These are phyloP conservation scores for Raillietiella orientalis DNA, from an alignment of 2,888 invertebrate genomes.

Conservation along the genomic window DNA sequence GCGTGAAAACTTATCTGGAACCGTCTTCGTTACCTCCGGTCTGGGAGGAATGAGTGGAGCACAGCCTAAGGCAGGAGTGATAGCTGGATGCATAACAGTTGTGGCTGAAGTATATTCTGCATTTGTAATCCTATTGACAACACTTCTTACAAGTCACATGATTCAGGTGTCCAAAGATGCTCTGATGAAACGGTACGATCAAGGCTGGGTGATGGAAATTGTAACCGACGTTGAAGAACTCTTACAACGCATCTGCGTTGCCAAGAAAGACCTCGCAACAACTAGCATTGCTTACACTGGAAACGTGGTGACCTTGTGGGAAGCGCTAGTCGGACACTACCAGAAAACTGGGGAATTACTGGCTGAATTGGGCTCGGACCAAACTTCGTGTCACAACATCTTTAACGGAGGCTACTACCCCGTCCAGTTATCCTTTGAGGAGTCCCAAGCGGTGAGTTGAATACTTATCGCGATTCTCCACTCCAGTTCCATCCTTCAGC, in stretches of 20 bases:
- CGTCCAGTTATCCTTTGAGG: slow-evolving; percentile 16
- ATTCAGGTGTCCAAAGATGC: slow-evolving; percentile 16
- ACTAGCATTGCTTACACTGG: slow-evolving; percentile 23
- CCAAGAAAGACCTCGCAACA: slow-evolving; percentile 9
- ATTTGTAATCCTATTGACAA: no score
- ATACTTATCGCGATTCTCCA: background rate
- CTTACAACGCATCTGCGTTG: slow-evolving; percentile 12
- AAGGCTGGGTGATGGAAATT: slow-evolving; percentile 23
- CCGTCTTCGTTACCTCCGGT: slow-evolving; percentile 22
- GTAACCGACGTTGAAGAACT: slow-evolving; percentile 15
- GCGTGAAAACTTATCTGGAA: slow-evolving; percentile 16
- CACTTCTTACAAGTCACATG: no score
- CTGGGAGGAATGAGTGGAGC: slow-evolving; percentile 27
- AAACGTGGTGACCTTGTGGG: slow-evolving; percentile 17
- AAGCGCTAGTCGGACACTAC: slow-evolving; percentile 17
- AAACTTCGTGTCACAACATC: slow-evolving; percentile 25
- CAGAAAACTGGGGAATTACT: slow-evolving; percentile 18
- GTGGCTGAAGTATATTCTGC: slow-evolving; percentile 19
- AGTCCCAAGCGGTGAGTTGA: slow-evolving; percentile 12
- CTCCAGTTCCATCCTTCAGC: slow-evolving; percentile 5
- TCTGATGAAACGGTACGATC: slow-evolving; percentile 18
- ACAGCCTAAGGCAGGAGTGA: slow-evolving; percentile 24
- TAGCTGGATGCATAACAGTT: slow-evolving; percentile 23
- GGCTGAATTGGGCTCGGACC: slow-evolving; percentile 23
- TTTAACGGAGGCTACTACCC: slow-evolving; percentile 24